Conservation (phyloP, 2,888 invertebrate genomes). For the Cepaea hortensis region DNA sequence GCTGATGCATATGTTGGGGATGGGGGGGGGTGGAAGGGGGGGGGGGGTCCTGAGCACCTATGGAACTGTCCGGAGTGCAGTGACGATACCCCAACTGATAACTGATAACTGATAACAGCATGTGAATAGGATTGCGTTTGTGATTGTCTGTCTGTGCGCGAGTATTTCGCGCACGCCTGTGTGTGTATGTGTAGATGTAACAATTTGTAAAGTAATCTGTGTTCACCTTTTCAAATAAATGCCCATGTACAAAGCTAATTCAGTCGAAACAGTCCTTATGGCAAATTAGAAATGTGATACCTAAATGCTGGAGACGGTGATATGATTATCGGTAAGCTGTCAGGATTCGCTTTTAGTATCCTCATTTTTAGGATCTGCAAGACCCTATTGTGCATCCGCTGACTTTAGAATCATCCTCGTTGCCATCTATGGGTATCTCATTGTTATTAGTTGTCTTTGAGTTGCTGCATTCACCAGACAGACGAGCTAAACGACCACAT, state of each 20-base stretch:
- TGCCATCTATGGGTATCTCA: background rate
- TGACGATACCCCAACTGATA: no score
- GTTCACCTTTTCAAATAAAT: background rate
- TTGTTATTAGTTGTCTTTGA: background rate
- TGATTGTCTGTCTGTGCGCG: no score
- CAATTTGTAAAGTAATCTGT: background rate
- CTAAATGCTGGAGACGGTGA: background rate
- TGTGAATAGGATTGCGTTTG: no score
- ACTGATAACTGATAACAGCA: no score
- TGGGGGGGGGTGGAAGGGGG: no score
- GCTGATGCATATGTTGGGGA: no score
- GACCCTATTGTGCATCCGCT: background rate
- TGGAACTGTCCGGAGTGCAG: no score
- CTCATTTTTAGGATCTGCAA: background rate
- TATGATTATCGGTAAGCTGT: background rate
- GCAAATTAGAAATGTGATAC: no score
- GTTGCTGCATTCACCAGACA: background rate
- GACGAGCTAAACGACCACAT: background rate
- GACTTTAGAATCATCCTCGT: background rate
- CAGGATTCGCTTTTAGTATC: background rate
- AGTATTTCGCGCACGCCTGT: no score
- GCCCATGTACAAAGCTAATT: background rate
- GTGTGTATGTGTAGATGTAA: background rate
- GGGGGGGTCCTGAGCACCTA: no score
- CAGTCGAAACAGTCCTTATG: no score